phyloP scores from a whole-genome alignment of 2,888 invertebrate genomes.

The Ramazzottius varieornatus region DNA sequence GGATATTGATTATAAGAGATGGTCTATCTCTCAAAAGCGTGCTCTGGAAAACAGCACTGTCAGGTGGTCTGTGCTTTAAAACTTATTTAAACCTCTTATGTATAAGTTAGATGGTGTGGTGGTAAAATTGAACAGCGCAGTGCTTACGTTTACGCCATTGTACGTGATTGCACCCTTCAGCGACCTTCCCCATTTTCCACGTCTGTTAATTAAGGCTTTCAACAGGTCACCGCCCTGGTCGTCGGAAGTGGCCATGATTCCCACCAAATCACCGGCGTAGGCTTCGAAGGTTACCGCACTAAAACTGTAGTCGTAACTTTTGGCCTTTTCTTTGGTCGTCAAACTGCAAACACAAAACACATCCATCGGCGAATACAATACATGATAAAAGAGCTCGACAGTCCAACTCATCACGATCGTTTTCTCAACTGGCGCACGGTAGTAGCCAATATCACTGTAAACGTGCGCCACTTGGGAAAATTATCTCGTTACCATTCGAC shows the following conservation, averaged over 20 bases:
- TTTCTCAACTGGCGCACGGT: neutral
- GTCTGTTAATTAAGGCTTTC: neutral
- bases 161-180: neutral
- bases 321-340: neutral
- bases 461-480: no score
- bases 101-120: no score
- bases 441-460: no score
- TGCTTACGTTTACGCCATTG: neutral
- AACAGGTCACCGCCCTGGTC: constrained; percentile 7
- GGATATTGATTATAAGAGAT: no score
- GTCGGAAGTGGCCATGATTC: constrained; percentile 51
- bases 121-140: no score
- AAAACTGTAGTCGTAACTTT: neutral
- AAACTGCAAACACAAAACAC: neutral
- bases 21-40: no score
- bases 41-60: no score
- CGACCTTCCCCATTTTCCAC: neutral
- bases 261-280: constrained; percentile 64
- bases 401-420: neutral
- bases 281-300: constrained; percentile 47
- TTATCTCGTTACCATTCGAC: neutral
- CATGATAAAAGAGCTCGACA: neutral
- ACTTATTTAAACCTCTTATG: no score
- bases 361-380: neutral
- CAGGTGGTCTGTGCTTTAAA: no score